Percentiles rank a stretch among this genome's conserved stretches.
phyloP scores from a whole-genome alignment of 2,888 invertebrate genomes.

The Thereva unica region DNA sequence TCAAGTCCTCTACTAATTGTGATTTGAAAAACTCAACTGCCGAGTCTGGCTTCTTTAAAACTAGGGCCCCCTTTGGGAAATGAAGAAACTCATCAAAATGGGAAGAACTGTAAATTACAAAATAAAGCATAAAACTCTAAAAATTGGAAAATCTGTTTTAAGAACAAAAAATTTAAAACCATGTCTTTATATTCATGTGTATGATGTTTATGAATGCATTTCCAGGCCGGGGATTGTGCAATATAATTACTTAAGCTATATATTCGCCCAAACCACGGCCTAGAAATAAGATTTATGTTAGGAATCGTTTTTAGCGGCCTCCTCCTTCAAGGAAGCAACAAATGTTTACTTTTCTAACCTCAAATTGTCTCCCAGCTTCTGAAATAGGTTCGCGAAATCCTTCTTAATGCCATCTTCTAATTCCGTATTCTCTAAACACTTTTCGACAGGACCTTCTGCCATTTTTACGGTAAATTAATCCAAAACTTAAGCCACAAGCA shows the following conservation, averaged over 20 bases:
- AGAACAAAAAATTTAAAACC: background rate
- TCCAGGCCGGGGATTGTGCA: conserved; percentile 53
- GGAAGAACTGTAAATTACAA: conserved; percentile 12
- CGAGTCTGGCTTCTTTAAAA: conserved; percentile 41
- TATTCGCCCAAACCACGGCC: conserved; percentile 49
- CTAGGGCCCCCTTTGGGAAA: conserved; percentile 37
- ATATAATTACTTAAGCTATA: conserved; percentile 46
- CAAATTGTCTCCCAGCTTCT: conserved; percentile 45
- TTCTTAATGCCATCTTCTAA: conserved; percentile 42
- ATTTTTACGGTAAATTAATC: background rate
- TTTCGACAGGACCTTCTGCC: background rate
- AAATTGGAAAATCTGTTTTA: conserved; percentile 28
- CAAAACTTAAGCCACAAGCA: background rate
- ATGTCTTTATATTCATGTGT: conserved; percentile 32
- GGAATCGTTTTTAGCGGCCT: too few species aligned
- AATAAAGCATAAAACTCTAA: background rate
- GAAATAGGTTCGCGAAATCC: conserved; percentile 44
- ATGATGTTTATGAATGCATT: conserved; percentile 44
- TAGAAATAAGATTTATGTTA: conserved; percentile 40
- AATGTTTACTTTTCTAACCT: conserved; percentile 43
- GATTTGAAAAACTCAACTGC: conserved; percentile 42
- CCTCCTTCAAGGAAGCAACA: too few species aligned
- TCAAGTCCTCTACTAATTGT: conserved; percentile 42
- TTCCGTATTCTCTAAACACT: conserved; percentile 16
- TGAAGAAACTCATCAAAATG: conserved; percentile 15